Evolutionary conservation across 2,113 vertebrate genomes (phyloP).

Genomic region (Enhydra lutris): DNA sequence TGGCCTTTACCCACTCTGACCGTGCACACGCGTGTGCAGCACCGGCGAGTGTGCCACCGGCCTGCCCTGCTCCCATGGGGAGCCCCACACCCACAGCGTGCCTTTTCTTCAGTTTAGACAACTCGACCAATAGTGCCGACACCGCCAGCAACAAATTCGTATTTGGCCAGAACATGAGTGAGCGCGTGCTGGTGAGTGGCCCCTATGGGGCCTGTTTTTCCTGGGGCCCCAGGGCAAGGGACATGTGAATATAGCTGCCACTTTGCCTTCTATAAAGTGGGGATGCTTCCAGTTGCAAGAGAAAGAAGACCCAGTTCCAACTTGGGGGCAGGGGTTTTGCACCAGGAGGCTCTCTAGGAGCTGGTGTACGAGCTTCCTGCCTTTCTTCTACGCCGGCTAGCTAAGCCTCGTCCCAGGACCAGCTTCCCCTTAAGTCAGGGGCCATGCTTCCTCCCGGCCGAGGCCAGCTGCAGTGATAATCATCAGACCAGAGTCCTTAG

Average conservation of each 20-base stretch:
- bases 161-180: slow-evolving; percentile 99
- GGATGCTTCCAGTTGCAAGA: not conserved
- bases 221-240: not conserved
- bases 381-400: not conserved
- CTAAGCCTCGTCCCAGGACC: not conserved
- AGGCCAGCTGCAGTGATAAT: not conserved
- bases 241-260: fast-evolving
- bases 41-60: fast-evolving
- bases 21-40: fast-evolving
- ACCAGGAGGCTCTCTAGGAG: not conserved
- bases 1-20: not conserved
- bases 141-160: slow-evolving; percentile 92
- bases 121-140: slow-evolving; percentile 89
- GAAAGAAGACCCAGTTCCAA: not conserved
- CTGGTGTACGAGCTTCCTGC: fast-evolving
- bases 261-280: not conserved
- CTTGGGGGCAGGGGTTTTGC: fast-evolving
- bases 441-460: not conserved
- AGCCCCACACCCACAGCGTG: fast-evolving
- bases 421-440: not conserved
- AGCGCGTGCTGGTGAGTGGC: slow-evolving; percentile 94
- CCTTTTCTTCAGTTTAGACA: slow-evolving; percentile 87
- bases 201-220: not conserved
- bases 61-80: fast-evolving
- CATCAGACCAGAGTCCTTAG: not conserved